Evolutionary conservation across 1,140 invertebrate species (phyloP).

Genomic region (Diorhabda sublineata): DNA sequence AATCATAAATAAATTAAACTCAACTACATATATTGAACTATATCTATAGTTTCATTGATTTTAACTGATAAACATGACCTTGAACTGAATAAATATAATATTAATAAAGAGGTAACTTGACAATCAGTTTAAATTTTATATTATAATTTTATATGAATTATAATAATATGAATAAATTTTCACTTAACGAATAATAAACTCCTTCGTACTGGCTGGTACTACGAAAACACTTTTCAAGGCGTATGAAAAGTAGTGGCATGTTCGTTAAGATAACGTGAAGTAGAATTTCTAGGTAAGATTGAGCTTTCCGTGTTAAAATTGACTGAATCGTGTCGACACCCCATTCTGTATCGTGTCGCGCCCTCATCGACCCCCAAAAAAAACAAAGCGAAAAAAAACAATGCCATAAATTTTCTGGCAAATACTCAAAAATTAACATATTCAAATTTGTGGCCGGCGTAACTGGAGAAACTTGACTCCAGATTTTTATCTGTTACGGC

Average conservation of each 20-base stretch:
- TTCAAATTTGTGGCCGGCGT: conserved; percentile 30
- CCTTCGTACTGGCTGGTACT: background rate
- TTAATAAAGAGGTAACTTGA: too few species aligned
- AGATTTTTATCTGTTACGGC: conserved; percentile 36
- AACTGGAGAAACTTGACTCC: conserved; percentile 31
- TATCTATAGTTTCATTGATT: too few species aligned
- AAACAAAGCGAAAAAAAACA: conserved; percentile 12
- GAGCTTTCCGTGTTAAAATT: conserved; percentile 36
- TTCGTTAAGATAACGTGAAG: conserved; percentile 6
- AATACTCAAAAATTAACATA: conserved; percentile 36
- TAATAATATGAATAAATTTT: too few species aligned
- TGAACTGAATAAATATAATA: too few species aligned
- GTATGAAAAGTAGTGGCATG: background rate
- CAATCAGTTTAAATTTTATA: too few species aligned
- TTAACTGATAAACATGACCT: too few species aligned
- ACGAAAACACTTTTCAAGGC: background rate
- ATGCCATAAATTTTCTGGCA: conserved; percentile 33
- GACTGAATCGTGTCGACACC: conserved; percentile 38
- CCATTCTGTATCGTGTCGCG: conserved; percentile 33
- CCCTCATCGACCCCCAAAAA: conserved; percentile 29
- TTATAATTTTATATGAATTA: too few species aligned
- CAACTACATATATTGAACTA: too few species aligned
- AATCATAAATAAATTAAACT: too few species aligned
- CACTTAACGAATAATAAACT: background rate
- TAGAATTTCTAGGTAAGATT: conserved; percentile 30